Evolutionary conservation across 2,888 invertebrate genomes (phyloP).

Genomic region (Polydrusus tereticollis): DNA sequence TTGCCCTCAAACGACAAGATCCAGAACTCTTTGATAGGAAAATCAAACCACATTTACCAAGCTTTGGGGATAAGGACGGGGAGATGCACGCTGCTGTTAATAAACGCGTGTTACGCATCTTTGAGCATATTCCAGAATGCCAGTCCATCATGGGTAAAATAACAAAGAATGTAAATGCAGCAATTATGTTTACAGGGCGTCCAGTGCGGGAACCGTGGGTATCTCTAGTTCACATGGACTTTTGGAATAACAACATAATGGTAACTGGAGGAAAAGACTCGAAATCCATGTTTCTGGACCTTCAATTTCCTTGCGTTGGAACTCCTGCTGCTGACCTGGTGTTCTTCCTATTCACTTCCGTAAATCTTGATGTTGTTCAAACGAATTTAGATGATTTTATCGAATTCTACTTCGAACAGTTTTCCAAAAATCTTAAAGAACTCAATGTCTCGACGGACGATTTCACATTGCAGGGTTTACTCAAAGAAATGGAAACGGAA

Average conservation of each 20-base stretch:
- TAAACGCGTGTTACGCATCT: neutral
- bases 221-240: constrained; percentile 36
- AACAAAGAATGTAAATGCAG: neutral
- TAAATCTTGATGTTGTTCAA: constrained; percentile 15
- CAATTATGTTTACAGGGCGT: neutral
- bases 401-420: constrained; percentile 35
- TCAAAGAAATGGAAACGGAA: constrained; percentile 28
- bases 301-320: constrained; percentile 27
- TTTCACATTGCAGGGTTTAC: constrained; percentile 29
- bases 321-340: constrained; percentile 32
- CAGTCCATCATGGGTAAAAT: constrained; percentile 2
- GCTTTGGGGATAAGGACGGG: neutral
- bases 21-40: constrained; percentile 36
- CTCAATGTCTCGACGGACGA: constrained; percentile 30
- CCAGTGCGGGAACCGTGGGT: constrained; percentile 39
- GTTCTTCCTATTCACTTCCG: constrained; percentile 38
- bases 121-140: constrained; percentile 17
- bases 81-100: neutral
- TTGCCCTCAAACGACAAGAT: constrained; percentile 36
- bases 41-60: constrained; percentile 26
- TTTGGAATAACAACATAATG: constrained; percentile 49
- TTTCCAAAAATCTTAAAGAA: constrained; percentile 32
- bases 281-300: constrained; percentile 40
- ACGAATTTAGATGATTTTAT: constrained; percentile 33
- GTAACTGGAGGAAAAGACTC: constrained; percentile 21